Base-by-base conservation (phyloP, 2,888 invertebrate species). In the Tenthredo scrophulariae region DNA sequence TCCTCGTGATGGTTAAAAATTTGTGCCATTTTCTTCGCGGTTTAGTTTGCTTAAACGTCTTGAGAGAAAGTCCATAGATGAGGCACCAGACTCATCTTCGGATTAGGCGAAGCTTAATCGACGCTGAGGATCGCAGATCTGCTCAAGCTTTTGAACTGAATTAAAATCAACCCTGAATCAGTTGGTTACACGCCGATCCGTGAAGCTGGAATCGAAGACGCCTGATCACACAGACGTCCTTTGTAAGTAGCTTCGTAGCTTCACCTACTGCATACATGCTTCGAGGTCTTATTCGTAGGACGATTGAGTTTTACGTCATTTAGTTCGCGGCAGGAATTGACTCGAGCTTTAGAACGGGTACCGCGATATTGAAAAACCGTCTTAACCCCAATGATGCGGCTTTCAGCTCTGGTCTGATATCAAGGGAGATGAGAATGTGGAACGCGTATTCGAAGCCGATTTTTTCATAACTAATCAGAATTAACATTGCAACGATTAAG, bases 71-170 rank as follows among this genome's bases (percentile, higher is more conserved):
- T 65, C 26, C 29, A 29, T 65, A 29, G 13, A 72, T 72, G 18
- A 40, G 37, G 3, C 0, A 13, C 29, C 50, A 90, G 92, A 91
- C 91, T 92, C 91, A 92, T 90, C 89, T 91, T 88, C 89, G 92
- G 92, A 92, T 92, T 92, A 92, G 89, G 88, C 87, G 29, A 26
- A 91, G 91, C 90, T 92, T 91, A 90, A 90, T 88, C 88, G 89
- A 89, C 89, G 88, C 88, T 88, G 88, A 89, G 89, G 89, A 89
- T 86, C 43, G 26, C n/a, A 10, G 40, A 33, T 26, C 18, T 22
- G 18, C 29, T 46, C 15, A 18, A 18, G 50, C 18, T 29, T 46
- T 54, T n/a, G 5, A 29, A 29, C 50, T n/a, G 77, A 50, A 77
- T 77, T 50, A 50, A 77, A 77, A 77, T 77, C 29, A 54, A 10